Evolutionary conservation across 1,140 invertebrate genomes (phyloP).

Genomic region (Pseudoatta argentina): DNA sequence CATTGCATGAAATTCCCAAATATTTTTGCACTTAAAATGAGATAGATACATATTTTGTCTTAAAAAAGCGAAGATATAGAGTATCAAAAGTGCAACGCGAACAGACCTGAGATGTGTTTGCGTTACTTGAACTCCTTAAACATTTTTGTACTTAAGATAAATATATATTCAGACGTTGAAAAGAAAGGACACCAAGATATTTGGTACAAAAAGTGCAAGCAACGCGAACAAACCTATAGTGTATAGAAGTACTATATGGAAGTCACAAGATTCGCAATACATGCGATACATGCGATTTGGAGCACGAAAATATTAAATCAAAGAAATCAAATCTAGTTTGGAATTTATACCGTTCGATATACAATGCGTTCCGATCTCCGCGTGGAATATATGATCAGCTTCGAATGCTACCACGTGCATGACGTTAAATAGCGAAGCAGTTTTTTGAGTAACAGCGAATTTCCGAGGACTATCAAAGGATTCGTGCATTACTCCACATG

Average conservation of each 20-base stretch:
- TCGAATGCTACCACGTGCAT: slow-evolving; percentile 57
- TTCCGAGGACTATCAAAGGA: neutral
- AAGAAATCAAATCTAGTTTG: neutral
- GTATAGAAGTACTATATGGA: neutral
- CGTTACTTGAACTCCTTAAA: too few relatives aligned
- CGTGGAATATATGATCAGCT: neutral
- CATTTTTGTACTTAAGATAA: too few relatives aligned
- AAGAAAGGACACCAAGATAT: too few relatives aligned
- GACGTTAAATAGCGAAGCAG: neutral
- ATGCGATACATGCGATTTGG: neutral
- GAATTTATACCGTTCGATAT: neutral
- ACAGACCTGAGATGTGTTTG: too few relatives aligned
- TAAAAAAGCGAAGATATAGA: too few relatives aligned
- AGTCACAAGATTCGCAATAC: neutral
- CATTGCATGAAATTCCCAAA: too few relatives aligned
- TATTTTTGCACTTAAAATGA: too few relatives aligned
- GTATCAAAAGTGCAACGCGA: too few relatives aligned
- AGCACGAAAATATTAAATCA: neutral
- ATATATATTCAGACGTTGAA: too few relatives aligned
- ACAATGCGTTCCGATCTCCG: neutral
- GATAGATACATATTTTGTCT: too few relatives aligned
- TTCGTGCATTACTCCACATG: neutral
- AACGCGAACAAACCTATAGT: neutral
- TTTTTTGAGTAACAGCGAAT: neutral
- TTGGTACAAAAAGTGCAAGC: too few relatives aligned